phyloP scores from a whole-genome alignment of 1,140 invertebrate species.

The Trypoxylus dichotomus region DNA sequence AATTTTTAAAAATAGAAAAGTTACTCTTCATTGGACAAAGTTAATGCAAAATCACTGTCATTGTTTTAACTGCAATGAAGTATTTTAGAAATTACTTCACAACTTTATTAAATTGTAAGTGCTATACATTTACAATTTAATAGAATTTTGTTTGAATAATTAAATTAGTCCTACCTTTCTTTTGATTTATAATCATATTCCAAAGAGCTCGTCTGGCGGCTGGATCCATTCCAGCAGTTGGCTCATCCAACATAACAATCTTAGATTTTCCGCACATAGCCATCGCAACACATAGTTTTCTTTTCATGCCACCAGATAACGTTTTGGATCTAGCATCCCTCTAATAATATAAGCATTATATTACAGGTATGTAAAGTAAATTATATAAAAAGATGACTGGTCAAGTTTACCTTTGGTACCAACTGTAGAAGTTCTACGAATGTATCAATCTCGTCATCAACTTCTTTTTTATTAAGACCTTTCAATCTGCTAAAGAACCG shows the following conservation, averaged over 20 bases:
- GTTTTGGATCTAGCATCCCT: conserved; percentile 58
- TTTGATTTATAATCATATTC: conserved; percentile 73
- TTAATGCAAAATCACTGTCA: too few species aligned
- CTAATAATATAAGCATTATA: conserved; percentile 38
- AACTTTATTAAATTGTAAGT: too few species aligned
- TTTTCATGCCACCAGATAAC: conserved; percentile 84
- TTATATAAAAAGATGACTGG: too few species aligned
- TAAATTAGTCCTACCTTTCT: conserved; percentile 50
- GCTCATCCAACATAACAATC: conserved; percentile 88
- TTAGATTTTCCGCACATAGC: conserved; percentile 71
- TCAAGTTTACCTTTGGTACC: background rate
- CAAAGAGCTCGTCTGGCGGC: conserved; percentile 86
- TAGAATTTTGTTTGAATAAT: too few species aligned
- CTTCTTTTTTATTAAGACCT: conserved; percentile 63
- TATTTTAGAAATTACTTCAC: too few species aligned
- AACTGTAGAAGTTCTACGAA: conserved; percentile 37
- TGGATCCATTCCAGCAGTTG: conserved; percentile 94
- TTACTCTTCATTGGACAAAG: too few species aligned
- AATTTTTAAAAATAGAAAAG: too few species aligned
- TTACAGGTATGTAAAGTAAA: background rate
- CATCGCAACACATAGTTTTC: conserved; percentile 78
- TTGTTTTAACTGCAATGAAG: too few species aligned
- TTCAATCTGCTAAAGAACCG: conserved; percentile 78
- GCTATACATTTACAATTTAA: too few species aligned
- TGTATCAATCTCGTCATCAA: conserved; percentile 56